Evolutionary conservation across 2,888 invertebrate genomes (phyloP), one percentile per base, ranked within the genome.

Genomic region (Anthophora plumipes): DNA sequence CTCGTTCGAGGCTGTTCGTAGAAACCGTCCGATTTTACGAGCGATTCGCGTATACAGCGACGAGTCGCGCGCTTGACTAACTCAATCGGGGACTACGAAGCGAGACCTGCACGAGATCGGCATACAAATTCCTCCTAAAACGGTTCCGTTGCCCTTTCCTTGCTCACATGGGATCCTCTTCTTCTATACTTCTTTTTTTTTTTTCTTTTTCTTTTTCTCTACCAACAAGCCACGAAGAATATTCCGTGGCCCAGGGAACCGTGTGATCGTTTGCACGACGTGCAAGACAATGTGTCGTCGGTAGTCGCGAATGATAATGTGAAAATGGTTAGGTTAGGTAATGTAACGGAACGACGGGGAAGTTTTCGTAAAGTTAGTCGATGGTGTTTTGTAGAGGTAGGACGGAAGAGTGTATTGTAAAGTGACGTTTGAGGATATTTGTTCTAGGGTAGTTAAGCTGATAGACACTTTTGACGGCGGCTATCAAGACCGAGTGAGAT

Each of bases 81-180:
- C 88, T 88, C 88, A 77, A 88, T 87, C 85, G 80, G 63, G 66
- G 71, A 54, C 79, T 79, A 73, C 76, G 85, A 80, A 66, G 77
- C 75, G 80, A 86, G 77, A 50, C 80, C 22, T 6, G 75, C 59
- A 64, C 84, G 78, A 52, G 59, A 11, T 12, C 52, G 57, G 84
- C 84, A 81, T 86, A 86, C 86, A 84, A 86, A 86, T 82, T 75
- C 59, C 5, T 17, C 37, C 59, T 66, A 74, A 81, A 79, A 75
- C 66, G 63, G 37, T 60, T 46, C 52, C 17, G 66, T 76, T 76
- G 55, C 61, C 55, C 76, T 69, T 52, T 9, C 59, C 31, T 64
- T 17, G 37, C 50, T 48, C 59, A 70, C 69, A 2, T 63, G 25
- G 54, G 66, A 57, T 31, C 50, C 39, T 48, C 43, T 55, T 48